phyloP scores from a whole-genome alignment of 2,113 vertebrate species.

The Strix uralensis region DNA sequence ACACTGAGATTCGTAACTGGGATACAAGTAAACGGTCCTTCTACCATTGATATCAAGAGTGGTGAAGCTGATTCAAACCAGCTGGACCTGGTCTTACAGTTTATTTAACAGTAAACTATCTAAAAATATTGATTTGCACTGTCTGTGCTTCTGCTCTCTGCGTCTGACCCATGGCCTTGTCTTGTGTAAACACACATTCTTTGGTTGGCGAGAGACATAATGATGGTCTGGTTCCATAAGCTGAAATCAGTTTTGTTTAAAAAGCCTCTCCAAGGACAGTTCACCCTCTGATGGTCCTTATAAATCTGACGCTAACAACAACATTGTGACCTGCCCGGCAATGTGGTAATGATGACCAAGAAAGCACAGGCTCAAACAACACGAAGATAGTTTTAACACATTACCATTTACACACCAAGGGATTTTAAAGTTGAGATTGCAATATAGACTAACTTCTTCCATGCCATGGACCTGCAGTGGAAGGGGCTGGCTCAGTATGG shows the following conservation, averaged over 20 bases:
- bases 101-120: slow-evolving; percentile 62
- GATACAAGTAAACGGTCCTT: neutral
- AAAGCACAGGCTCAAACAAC: neutral
- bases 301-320: slow-evolving; percentile 35
- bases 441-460: neutral
- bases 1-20: neutral
- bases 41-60: neutral
- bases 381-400: rapidly evolving
- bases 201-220: slow-evolving; percentile 46
- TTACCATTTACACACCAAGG: neutral
- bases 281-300: slow-evolving; percentile 33
- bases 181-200: slow-evolving; percentile 64
- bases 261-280: slow-evolving; percentile 39
- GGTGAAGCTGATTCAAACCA: slow-evolving; percentile 46
- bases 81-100: slow-evolving; percentile 21
- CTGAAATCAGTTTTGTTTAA: slow-evolving; percentile 61
- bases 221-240: slow-evolving; percentile 46
- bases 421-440: neutral
- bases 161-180: slow-evolving; percentile 51
- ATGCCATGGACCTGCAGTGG: neutral
- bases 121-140: slow-evolving; percentile 71
- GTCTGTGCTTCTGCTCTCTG: slow-evolving; percentile 59
- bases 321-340: neutral
- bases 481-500: neutral
- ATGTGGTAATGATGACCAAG: neutral